These are phyloP conservation scores for Rhagophthalmus giganteus DNA, from an alignment of 2,888 invertebrate species.

Conservation along the genomic window DNA sequence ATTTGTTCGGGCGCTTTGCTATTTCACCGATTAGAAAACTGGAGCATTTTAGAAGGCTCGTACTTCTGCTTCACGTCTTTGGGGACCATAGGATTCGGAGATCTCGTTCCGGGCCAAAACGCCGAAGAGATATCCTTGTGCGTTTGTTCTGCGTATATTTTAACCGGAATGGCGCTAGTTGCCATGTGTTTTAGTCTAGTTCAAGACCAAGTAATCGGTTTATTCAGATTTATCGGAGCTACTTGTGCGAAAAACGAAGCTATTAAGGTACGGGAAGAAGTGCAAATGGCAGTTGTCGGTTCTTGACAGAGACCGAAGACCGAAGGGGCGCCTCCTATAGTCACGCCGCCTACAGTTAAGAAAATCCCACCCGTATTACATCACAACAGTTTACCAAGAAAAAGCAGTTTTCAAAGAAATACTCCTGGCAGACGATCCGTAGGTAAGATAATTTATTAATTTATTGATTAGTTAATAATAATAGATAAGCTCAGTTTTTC, in stretches of 20 bases:
- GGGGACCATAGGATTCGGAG: slow-evolving; percentile 65
- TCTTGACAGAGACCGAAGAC: slow-evolving; percentile 60
- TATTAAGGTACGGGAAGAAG: slow-evolving; percentile 50
- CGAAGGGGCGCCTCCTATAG: slow-evolving; percentile 56
- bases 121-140: slow-evolving; percentile 70
- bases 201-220: slow-evolving; percentile 71
- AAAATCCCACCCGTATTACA: slow-evolving; percentile 53
- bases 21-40: slow-evolving; percentile 88
- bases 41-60: slow-evolving; percentile 86
- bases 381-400: slow-evolving; percentile 60
- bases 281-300: slow-evolving; percentile 51
- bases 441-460: no score
- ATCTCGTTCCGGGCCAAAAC: slow-evolving; percentile 70
- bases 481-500: no score
- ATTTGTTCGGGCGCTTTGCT: slow-evolving; percentile 86
- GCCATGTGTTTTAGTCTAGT: slow-evolving; percentile 87
- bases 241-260: slow-evolving; percentile 33
- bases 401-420: slow-evolving; percentile 66
- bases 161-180: slow-evolving; percentile 82
- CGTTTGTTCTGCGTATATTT: slow-evolving; percentile 78
- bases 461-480: no score
- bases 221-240: slow-evolving; percentile 59
- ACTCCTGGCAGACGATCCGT: slow-evolving; percentile 67
- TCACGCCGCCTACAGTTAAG: slow-evolving; percentile 49
- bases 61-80: slow-evolving; percentile 76